phyloP scores from a whole-genome alignment of 2,888 invertebrate species.

The Sphinx pinastri region DNA sequence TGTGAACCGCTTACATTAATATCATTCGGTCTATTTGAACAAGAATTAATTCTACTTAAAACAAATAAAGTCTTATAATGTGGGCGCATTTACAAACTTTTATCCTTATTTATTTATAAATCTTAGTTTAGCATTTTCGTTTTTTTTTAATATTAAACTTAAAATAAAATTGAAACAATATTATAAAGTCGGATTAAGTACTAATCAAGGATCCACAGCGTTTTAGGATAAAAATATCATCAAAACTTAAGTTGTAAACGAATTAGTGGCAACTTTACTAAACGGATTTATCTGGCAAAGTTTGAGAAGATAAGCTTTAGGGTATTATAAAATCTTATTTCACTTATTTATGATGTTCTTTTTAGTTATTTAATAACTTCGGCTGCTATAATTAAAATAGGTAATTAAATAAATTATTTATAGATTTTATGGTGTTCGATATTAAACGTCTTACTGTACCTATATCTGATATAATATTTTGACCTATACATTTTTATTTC shows the following conservation, averaged over 20 bases:
- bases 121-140: too few relatives aligned
- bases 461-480: too few relatives aligned
- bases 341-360: background rate
- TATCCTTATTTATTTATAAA: too few relatives aligned
- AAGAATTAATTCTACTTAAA: too few relatives aligned
- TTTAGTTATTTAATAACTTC: background rate
- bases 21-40: too few relatives aligned
- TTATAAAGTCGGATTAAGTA: conserved; percentile 15
- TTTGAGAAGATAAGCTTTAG: conserved; percentile 9
- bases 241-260: conserved; percentile 15
- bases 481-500: too few relatives aligned
- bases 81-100: too few relatives aligned
- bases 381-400: background rate
- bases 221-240: conserved; percentile 17
- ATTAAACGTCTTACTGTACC: background rate
- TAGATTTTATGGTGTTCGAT: background rate
- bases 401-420: background rate
- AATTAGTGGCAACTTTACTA: conserved; percentile 7
- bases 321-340: conserved; percentile 4
- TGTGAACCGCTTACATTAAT: too few relatives aligned
- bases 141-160: too few relatives aligned
- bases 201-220: background rate
- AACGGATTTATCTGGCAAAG: conserved; percentile 1
- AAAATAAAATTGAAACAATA: too few relatives aligned
- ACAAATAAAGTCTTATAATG: too few relatives aligned